A percentile compares a stretch with the other conserved stretches of the same genome.
phyloP scores from a whole-genome alignment of 2,113 vertebrate genomes.

The Centropus bengalensis region DNA sequence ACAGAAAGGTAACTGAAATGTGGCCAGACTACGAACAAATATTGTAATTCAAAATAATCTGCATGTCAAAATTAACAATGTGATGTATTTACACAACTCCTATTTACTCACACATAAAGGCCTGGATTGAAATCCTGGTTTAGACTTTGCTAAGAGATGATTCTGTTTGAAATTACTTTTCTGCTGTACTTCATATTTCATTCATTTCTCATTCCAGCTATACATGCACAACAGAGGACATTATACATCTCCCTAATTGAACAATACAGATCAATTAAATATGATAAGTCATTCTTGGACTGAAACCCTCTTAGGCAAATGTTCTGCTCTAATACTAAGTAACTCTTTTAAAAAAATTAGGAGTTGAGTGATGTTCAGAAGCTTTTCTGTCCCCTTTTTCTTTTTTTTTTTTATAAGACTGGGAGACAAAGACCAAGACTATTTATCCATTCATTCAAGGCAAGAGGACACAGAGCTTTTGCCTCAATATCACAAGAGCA shows the following conservation, averaged over 20 bases:
- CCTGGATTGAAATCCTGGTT: neutral
- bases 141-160: neutral
- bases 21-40: slow-evolving; percentile 23
- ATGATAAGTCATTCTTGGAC: neutral
- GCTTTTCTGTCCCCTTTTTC: neutral
- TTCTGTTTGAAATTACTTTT: neutral
- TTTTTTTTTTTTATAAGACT: neutral
- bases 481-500: neutral
- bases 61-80: neutral
- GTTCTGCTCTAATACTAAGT: slow-evolving; percentile 28
- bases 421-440: neutral
- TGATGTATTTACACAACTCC: neutral
- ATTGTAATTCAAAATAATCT: neutral
- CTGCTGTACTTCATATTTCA: neutral
- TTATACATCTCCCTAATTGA: slow-evolving; percentile 11
- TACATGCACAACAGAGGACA: slow-evolving; percentile 31
- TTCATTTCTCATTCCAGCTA: slow-evolving; percentile 19
- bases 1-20: neutral
- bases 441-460: neutral
- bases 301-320: slow-evolving; percentile 52
- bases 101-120: neutral
- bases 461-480: neutral
- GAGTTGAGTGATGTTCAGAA: neutral
- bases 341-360: neutral
- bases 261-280: slow-evolving; percentile 27